Evolutionary conservation across 1,140 invertebrate species (phyloP).

Genomic region (Trichomalopsis sarcophagae): DNA sequence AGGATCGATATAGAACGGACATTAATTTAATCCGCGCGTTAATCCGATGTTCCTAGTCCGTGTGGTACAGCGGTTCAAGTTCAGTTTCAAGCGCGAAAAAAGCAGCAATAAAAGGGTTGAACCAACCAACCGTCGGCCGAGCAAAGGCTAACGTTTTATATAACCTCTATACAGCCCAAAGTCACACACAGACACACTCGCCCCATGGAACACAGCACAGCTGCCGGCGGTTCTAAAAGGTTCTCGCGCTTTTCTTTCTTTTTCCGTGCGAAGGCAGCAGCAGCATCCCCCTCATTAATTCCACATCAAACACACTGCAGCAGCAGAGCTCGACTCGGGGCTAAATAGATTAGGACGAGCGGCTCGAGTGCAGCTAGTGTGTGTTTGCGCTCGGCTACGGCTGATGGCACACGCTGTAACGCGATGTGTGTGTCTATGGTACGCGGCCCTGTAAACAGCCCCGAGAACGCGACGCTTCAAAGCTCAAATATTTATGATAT

Average conservation of each 20-base stretch:
- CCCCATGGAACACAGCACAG: constrained; percentile 41
- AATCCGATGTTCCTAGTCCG: neutral
- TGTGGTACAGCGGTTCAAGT: no score
- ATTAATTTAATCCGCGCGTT: neutral
- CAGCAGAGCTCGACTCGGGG: constrained; percentile 64
- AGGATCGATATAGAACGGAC: no score
- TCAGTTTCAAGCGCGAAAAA: neutral
- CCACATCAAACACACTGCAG: constrained; percentile 74
- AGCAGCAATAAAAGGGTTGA: constrained; percentile 8
- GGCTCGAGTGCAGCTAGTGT: constrained; percentile 39
- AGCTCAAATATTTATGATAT: constrained; percentile 51
- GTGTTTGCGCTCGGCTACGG: constrained; percentile 5
- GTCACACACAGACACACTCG: neutral
- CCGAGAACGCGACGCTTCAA: constrained; percentile 18
- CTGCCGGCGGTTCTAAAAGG: constrained; percentile 53
- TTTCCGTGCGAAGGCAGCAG: constrained; percentile 31
- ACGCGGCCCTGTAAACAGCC: constrained; percentile 41
- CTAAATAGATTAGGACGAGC: constrained; percentile 73
- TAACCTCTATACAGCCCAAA: neutral
- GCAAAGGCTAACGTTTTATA: constrained; percentile 18
- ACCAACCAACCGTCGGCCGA: constrained; percentile 1
- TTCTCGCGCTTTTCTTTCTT: constrained; percentile 47
- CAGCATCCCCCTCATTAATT: constrained; percentile 70
- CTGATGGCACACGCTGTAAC: neutral
- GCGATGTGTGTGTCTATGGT: neutral